These are phyloP conservation scores for Dynastes maya DNA, from an alignment of 2,888 invertebrate genomes.

Conservation along the genomic window DNA sequence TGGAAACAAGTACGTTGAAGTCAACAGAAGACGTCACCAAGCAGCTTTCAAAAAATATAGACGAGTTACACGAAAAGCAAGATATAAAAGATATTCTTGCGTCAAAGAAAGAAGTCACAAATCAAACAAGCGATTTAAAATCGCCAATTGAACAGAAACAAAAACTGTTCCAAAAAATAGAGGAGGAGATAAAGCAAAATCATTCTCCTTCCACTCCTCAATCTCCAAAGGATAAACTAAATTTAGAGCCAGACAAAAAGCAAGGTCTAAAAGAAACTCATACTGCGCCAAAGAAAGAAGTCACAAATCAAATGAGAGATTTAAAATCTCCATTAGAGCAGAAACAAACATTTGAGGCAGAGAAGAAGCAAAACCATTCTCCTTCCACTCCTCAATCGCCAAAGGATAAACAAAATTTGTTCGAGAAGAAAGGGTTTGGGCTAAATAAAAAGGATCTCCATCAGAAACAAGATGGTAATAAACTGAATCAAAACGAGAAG, in stretches of 20 bases:
- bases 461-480: too few relatives aligned
- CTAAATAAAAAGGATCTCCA: constrained; percentile 6
- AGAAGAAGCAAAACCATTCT: too few relatives aligned
- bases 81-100: too few relatives aligned
- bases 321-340: background rate
- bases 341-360: too few relatives aligned
- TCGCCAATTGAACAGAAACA: background rate
- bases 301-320: background rate
- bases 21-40: background rate
- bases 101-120: background rate
- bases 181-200: too few relatives aligned
- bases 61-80: too few relatives aligned
- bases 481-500: constrained; percentile 21
- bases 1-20: too few relatives aligned
- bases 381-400: background rate
- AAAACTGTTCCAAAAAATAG: too few relatives aligned
- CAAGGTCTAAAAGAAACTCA: too few relatives aligned
- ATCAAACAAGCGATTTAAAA: background rate
- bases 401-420: constrained; percentile 36
- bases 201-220: too few relatives aligned
- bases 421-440: background rate
- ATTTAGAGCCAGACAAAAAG: background rate
- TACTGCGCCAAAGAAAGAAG: background rate
- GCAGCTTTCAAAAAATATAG: too few relatives aligned
- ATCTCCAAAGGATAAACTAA: constrained; percentile 34